A percentile compares a stretch with the other conserved stretches of the same genome.
These are phyloP conservation scores for Lucilia cuprina DNA, from an alignment of 1,140 invertebrate species.

Conservation along the genomic window DNA sequence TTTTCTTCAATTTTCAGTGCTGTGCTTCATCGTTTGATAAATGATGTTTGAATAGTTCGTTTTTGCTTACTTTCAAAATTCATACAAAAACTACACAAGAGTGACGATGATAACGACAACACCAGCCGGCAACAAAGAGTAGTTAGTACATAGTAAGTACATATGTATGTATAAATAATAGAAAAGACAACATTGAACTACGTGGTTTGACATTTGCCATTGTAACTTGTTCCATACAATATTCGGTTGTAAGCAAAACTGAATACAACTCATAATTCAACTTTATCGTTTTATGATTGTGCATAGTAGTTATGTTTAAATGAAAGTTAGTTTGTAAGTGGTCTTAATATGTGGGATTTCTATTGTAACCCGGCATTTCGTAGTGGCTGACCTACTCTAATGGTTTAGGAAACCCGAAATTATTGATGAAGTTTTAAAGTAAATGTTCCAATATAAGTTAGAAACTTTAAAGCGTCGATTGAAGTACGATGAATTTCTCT, in stretches of 20 bases:
- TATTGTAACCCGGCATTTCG: too few relatives aligned
- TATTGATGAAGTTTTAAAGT: too few relatives aligned
- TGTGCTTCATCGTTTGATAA: background rate
- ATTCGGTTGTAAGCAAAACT: background rate
- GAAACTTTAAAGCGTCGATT: too few relatives aligned
- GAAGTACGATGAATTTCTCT: too few relatives aligned
- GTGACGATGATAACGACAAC: background rate
- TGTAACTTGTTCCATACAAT: background rate
- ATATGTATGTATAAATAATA: too few relatives aligned
- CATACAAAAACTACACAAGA: background rate
- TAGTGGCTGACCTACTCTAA: too few relatives aligned
- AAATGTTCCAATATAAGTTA: too few relatives aligned
- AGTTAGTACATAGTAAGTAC: too few relatives aligned
- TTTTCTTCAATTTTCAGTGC: background rate
- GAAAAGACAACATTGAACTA: conserved; percentile 10
- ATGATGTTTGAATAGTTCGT: background rate
- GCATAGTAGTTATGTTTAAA: background rate
- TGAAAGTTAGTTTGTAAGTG: background rate
- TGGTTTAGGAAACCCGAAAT: too few relatives aligned
- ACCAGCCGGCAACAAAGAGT: background rate
- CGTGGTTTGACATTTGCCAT: background rate
- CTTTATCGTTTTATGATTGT: background rate
- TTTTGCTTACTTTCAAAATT: background rate
- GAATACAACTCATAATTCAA: background rate
- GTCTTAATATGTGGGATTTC: too few relatives aligned